These are phyloP conservation scores for Saxicola maurus DNA, from an alignment of 2,797 vertebrate species.

Conservation along the genomic window DNA sequence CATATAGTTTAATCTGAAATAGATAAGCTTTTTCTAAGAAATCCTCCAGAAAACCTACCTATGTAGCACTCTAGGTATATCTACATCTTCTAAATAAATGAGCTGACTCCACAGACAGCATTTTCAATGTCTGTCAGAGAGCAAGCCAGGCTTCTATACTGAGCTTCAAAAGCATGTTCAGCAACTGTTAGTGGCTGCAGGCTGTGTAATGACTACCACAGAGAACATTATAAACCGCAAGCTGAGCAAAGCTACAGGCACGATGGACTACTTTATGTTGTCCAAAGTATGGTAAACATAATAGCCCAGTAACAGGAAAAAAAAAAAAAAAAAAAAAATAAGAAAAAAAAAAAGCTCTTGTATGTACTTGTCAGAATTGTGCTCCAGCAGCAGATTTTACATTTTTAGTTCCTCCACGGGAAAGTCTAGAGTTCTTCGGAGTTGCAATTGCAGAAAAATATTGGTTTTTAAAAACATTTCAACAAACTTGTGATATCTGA, in stretches of 20 bases:
- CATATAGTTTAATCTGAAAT: background rate
- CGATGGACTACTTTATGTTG: background rate
- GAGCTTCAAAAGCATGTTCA: conserved; percentile 7
- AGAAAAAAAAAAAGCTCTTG: background rate
- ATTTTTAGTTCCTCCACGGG: background rate
- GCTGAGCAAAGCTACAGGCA: background rate
- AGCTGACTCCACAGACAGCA: background rate
- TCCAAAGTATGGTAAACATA: background rate
- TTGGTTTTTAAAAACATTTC: background rate
- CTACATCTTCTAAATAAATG: background rate
- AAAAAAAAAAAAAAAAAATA: background rate
- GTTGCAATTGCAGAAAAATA: background rate
- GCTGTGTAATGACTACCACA: background rate
- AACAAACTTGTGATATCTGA: background rate
- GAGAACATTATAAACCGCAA: background rate
- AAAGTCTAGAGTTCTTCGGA: background rate
- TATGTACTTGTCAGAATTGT: background rate
- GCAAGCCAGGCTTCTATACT: background rate
- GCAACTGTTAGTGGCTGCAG: background rate
- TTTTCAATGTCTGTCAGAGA: background rate
- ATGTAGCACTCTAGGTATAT: background rate
- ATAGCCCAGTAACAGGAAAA: background rate
- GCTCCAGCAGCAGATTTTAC: background rate
- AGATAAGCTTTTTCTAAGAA: background rate
- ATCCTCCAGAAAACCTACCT: background rate